Base-by-base conservation (phyloP, 2,113 vertebrate genomes). In the Sturnira hondurensis region DNA sequence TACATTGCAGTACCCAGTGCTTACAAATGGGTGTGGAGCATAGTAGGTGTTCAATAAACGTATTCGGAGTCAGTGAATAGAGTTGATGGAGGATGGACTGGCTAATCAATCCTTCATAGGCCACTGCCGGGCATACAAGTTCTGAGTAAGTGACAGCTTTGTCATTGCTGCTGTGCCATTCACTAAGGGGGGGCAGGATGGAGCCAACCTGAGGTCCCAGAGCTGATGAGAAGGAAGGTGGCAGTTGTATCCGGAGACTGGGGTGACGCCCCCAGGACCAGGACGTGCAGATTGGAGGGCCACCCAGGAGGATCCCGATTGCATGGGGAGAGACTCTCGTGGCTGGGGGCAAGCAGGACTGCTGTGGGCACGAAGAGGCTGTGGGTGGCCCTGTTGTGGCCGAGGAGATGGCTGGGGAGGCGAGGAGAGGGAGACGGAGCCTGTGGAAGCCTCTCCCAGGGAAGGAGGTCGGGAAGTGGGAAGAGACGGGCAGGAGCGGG, bases 51-150 rank as follows among this genome's bases (percentile, higher is more conserved):
- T 91, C n/a, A 36, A 0, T 19, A 26, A 28, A 38, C 12, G 3
- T 16, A 65, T 96, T 33, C 65, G 45, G 74, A 58, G 41, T 7
- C 45, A n/a, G 15, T 33, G 68, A 58, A n/a, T 12, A 22, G n/a
- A 52, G 56, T 13, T 47, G 20, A 13, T 19, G 17, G 16, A 93
- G 45, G 19, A 4, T 2, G 26, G n/a, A 5, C 0, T 36, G 73
- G 22, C 43, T 56, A 8, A 12, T 28, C 12, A 7, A 12, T 28
- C 12, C 11, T 1, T 16, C 36, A 65, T 4, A 7, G 41, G 56
- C 2, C 0, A 1, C 11, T 4, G 38, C 38, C 1, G 3, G 58
- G 61, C 22, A 1, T 24, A 2, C 0, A 2, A 0, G 1, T n/a
- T 89, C n/a, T 12, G 3, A 68, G 16, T 6, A 28, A 45, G 38